Base-by-base conservation (phyloP, 2,113 vertebrate species). In the Rhinoptilus africanus region DNA sequence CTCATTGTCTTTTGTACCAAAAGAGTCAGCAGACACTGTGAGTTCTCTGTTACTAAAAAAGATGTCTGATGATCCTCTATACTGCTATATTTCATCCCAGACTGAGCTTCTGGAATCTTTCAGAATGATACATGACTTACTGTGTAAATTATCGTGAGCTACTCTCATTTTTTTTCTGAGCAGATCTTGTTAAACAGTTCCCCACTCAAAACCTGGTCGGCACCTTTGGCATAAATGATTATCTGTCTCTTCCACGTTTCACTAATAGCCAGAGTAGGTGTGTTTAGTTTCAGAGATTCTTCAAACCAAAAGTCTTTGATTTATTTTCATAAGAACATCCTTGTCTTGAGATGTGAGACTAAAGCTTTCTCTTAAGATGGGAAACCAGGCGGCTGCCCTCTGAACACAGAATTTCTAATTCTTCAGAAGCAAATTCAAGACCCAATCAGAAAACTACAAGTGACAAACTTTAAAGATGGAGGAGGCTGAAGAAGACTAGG, bases 201-300 rank as follows among this genome's bases (percentile, higher is more conserved):
- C 21, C 22, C 47, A 28, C 59, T 81, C 78, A 88, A 80, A 57
- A 37, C 41, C 63, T 41, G 15, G 5, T 54, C 10, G 3, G 13
- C 72, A 83, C 45, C 86, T 96, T 91, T 91, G 89, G n/a, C 43
- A 59, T 92, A 84, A 95, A 86, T 80, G 37, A 78, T 93, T 66
- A 79, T 71, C 51, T 94, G 16, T 88, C 72, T 93, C 67, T 88
- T 77, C 23, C 56, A 67, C 5, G 4, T 93, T 88, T 92, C 45
- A 15, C 50, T 89, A 88, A 74, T 63, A 77, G 45, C 63, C 45
- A 67, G 50, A 73, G 20, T 83, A 76, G 45, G 17, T 83, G 27
- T 67, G 37, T 67, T 92, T 63, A n/a, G 53, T 76, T 83, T 88
- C 51, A 39, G 57, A 83, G 53, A 43, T 73, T 57, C 45, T 92